A percentile compares a stretch with the other conserved stretches of the same genome.
These are phyloP conservation scores for Ptychochromis oligacanthus DNA, from an alignment of 2,113 vertebrate species.

Conservation along the genomic window DNA sequence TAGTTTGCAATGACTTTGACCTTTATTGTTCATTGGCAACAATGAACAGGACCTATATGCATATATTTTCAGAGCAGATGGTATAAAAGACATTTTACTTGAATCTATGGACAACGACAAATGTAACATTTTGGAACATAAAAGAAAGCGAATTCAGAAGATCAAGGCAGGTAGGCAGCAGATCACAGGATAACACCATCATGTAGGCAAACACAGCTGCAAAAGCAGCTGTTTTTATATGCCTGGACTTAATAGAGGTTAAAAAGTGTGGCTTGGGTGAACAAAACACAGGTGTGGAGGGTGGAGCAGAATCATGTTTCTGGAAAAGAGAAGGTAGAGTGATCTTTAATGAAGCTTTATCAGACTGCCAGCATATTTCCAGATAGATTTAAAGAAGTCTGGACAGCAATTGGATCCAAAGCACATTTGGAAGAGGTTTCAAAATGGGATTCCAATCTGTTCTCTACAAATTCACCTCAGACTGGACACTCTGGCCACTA, in stretches of 20 bases:
- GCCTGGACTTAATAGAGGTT: neutral
- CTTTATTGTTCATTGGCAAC: neutral
- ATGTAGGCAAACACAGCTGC: no score
- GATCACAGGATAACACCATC: neutral
- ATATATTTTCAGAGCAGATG: neutral
- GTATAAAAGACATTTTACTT: neutral
- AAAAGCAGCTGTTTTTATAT: neutral
- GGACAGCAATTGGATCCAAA: neutral
- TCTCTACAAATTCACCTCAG: neutral
- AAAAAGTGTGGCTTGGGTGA: neutral
- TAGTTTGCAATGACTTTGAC: neutral
- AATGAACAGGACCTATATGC: neutral
- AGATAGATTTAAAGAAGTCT: neutral
- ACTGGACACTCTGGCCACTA: neutral
- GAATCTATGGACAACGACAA: neutral
- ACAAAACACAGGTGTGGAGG: neutral
- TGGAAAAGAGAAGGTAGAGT: neutral
- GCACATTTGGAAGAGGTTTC: neutral
- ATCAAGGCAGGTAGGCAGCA: neutral
- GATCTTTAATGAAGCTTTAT: neutral
- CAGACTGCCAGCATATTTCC: neutral
- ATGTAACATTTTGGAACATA: neutral
- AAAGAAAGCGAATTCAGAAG: neutral
- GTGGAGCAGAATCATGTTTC: neutral
- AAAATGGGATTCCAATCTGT: neutral